phyloP scores from a whole-genome alignment of 2,888 invertebrate species.

The Cantharis flavilabris region DNA sequence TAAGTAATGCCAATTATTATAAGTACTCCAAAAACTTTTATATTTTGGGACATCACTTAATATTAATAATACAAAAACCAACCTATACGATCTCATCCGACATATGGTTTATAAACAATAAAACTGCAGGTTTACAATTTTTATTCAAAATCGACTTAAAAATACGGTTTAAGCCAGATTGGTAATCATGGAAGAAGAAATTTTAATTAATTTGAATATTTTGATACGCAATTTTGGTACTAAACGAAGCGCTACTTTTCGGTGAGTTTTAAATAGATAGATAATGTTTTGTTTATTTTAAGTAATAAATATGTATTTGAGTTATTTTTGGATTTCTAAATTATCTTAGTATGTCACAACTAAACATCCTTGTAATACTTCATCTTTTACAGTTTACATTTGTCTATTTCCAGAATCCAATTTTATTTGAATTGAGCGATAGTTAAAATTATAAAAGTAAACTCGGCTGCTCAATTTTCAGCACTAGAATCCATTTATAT shows the following conservation, averaged over 20 bases:
- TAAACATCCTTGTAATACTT: slow-evolving; percentile 4
- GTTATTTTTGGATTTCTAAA: slow-evolving; percentile 1
- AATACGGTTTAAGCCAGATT: not conserved
- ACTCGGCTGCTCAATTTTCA: not conserved
- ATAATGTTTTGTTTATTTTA: slow-evolving; percentile 3
- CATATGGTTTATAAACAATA: not conserved
- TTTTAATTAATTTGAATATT: not conserved
- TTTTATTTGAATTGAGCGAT: not conserved
- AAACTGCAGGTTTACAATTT: not conserved
- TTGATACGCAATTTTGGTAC: not conserved
- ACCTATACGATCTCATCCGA: not conserved
- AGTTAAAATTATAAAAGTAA: not conserved
- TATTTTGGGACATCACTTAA: not conserved
- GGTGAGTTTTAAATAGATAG: not conserved
- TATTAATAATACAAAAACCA: not conserved
- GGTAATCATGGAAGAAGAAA: not conserved
- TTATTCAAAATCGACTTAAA: not conserved
- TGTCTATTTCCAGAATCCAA: not conserved
- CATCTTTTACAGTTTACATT: slow-evolving; percentile 4
- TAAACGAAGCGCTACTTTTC: not conserved
- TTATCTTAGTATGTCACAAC: slow-evolving; percentile 4
- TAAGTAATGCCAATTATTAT: not conserved
- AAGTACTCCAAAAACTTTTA: not conserved
- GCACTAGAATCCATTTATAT: not conserved
- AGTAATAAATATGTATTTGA: slow-evolving; percentile 1